These are phyloP conservation scores for Macrosiphum euphorbiae DNA, from an alignment of 2,888 invertebrate species.

Conservation along the genomic window DNA sequence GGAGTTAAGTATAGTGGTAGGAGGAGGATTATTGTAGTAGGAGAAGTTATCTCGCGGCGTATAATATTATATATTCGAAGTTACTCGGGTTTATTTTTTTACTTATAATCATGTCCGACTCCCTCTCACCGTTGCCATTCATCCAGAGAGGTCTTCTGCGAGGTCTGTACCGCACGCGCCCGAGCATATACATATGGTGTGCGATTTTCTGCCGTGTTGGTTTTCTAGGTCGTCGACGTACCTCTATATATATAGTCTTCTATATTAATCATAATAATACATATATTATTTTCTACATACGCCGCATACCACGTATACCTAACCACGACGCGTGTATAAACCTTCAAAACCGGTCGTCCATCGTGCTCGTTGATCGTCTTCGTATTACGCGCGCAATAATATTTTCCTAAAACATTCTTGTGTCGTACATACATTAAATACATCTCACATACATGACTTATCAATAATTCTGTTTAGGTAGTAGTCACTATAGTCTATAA, in stretches of 20 bases:
- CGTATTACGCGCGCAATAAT: background rate
- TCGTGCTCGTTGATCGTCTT: background rate
- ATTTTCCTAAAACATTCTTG: background rate
- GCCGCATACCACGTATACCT: background rate
- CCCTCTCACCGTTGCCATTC: background rate
- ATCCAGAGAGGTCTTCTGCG: background rate
- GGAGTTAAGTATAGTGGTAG: background rate
- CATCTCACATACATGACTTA: too few relatives aligned
- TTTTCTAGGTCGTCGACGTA: slow-evolving; percentile 3
- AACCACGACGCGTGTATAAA: background rate
- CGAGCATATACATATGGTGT: background rate
- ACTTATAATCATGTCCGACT: background rate
- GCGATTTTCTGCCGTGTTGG: background rate
- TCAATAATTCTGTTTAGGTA: background rate
- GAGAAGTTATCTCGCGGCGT: background rate
- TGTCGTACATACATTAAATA: background rate
- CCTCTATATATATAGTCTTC: background rate
- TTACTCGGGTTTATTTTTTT: background rate
- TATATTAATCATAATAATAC: background rate
- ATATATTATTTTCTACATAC: background rate
- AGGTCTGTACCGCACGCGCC: background rate
- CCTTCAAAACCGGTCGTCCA: background rate
- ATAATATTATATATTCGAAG: background rate
- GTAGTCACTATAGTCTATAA: background rate
- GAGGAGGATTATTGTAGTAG: background rate